Evolutionary conservation across 2,113 vertebrate genomes (phyloP).

Genomic region (Passer montanus): DNA sequence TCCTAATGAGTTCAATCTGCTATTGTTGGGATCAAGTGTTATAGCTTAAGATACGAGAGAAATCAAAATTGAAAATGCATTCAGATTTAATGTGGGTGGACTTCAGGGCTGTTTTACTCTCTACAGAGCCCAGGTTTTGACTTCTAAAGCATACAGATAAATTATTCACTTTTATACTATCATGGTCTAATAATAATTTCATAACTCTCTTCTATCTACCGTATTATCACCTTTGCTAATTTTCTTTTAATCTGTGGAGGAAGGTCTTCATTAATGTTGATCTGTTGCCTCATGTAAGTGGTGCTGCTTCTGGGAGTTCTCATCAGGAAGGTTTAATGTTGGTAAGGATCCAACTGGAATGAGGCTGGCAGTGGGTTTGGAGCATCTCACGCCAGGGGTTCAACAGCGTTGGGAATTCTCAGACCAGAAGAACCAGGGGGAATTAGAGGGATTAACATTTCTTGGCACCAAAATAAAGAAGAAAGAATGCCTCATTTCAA

Average conservation of each 20-base stretch:
- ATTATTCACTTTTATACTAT: slow-evolving; percentile 35
- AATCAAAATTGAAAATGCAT: slow-evolving; percentile 42
- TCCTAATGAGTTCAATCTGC: slow-evolving; percentile 43
- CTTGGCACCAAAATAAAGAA: neutral
- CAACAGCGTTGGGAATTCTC: neutral
- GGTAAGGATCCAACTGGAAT: neutral
- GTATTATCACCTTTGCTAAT: slow-evolving; percentile 13
- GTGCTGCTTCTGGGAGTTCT: neutral
- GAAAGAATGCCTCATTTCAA: neutral
- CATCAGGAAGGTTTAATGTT: neutral
- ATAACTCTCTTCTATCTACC: neutral
- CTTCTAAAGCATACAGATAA: slow-evolving; percentile 33
- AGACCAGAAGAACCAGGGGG: neutral
- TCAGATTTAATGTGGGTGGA: neutral
- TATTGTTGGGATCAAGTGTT: slow-evolving; percentile 47
- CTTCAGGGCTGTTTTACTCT: neutral
- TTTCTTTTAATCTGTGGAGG: neutral
- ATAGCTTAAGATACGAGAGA: slow-evolving; percentile 32
- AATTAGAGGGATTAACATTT: neutral
- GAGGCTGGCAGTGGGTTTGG: neutral
- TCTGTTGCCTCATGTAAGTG: neutral
- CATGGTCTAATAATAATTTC: neutral
- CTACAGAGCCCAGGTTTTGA: neutral
- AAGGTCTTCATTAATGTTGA: slow-evolving; percentile 5
- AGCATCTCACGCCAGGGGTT: neutral